Evolutionary conservation across 2,797 vertebrate genomes (phyloP).

Genomic region (Heterohyrax brucei): DNA sequence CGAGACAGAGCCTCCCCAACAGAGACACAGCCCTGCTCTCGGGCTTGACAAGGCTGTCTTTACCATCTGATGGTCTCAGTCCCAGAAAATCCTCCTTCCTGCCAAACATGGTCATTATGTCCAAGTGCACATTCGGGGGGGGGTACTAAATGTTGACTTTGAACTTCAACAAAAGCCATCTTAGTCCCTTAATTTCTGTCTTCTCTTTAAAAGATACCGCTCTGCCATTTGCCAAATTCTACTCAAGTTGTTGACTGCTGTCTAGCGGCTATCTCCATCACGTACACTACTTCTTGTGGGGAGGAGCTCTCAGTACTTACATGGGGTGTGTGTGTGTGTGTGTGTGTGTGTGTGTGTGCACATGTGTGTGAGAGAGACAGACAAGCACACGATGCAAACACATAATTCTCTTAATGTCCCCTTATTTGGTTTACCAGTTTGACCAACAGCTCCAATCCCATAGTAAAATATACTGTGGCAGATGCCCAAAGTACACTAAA

Average conservation of each 20-base stretch:
- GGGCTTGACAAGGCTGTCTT: conserved; percentile 82
- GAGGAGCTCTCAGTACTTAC: background rate
- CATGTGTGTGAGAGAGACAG: background rate
- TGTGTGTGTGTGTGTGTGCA: background rate
- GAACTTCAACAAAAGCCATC: conserved; percentile 75
- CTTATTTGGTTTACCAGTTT: conserved; percentile 30
- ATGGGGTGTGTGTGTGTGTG: background rate
- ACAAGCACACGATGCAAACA: background rate
- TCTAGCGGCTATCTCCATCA: background rate
- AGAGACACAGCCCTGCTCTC: conserved; percentile 81
- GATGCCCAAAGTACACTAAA: background rate
- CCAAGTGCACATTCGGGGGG: conserved; percentile 71
- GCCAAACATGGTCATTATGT: conserved; percentile 84
- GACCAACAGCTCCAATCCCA: background rate
- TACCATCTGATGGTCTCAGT: conserved; percentile 78
- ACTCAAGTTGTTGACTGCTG: conserved; percentile 53
- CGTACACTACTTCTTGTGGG: background rate
- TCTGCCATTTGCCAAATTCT: conserved; percentile 65
- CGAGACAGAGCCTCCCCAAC: conserved; percentile 76
- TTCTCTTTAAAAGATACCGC: conserved; percentile 72
- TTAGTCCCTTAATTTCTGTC: conserved; percentile 71
- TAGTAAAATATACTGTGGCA: background rate
- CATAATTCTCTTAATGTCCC: background rate
- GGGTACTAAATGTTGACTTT: conserved; percentile 71
- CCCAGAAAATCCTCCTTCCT: conserved; percentile 79